Conservation (phyloP, 1,140 invertebrate species). For the Caenorhabditis briggsae region DNA sequence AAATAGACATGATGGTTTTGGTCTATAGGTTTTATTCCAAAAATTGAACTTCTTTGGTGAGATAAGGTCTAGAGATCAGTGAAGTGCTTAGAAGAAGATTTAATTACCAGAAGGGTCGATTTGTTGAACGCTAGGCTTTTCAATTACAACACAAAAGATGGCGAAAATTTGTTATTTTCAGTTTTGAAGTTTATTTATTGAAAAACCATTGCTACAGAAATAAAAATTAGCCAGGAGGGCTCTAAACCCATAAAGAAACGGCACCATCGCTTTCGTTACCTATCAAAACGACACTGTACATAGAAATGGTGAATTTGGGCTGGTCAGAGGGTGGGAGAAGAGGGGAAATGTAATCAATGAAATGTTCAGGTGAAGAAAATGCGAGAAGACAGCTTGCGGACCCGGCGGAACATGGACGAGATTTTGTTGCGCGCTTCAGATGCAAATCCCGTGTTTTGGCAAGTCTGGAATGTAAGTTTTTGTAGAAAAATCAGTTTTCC, state of each 20-base stretch:
- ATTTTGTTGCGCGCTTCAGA: not conserved
- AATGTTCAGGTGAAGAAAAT: not conserved
- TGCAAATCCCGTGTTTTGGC: not conserved
- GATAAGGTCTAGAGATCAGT: too few relatives aligned
- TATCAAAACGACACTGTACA: not conserved
- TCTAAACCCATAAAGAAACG: slow-evolving; percentile 2
- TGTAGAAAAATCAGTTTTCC: not conserved
- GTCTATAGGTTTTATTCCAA: too few relatives aligned
- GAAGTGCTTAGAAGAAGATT: too few relatives aligned
- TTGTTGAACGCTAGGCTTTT: too few relatives aligned
- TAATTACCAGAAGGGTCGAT: too few relatives aligned
- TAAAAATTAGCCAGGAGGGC: not conserved
- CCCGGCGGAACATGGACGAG: not conserved
- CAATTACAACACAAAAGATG: too few relatives aligned
- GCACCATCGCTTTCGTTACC: not conserved
- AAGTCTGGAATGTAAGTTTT: not conserved
- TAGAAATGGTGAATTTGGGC: not conserved
- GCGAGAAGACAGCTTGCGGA: not conserved
- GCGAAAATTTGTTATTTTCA: too few relatives aligned
- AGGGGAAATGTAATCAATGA: not conserved
- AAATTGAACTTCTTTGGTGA: too few relatives aligned
- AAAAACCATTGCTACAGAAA: not conserved
- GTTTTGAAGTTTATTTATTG: too few relatives aligned
- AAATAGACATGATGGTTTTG: too few relatives aligned
- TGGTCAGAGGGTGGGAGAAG: too few relatives aligned